Percentiles rank a stretch among this genome's conserved stretches.
phyloP scores from a whole-genome alignment of 1,140 invertebrate species.

The Microplitis mediator region DNA sequence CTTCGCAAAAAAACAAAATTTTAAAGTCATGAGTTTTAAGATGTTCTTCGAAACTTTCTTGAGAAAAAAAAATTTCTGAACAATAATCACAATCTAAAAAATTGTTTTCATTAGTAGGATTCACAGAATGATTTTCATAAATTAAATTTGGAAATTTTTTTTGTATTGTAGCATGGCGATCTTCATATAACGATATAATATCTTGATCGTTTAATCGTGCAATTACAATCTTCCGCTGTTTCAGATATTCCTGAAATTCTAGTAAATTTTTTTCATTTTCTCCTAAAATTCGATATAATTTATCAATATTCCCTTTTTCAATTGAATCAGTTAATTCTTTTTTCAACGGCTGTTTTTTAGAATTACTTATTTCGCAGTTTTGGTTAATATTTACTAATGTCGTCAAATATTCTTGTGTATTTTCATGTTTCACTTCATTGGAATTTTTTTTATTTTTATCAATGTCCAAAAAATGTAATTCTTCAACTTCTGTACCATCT shows the following conservation, averaged over 20 bases:
- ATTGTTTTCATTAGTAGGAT: constrained; percentile 37
- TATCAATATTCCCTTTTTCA: constrained; percentile 41
- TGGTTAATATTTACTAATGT: constrained; percentile 36
- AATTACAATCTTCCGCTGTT: constrained; percentile 53
- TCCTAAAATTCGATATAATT: constrained; percentile 41
- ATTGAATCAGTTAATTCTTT: constrained; percentile 37
- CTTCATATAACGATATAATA: constrained; percentile 51
- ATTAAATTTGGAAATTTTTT: constrained; percentile 42
- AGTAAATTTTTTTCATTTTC: constrained; percentile 41
- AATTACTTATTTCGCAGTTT: constrained; percentile 44
- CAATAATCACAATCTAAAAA: constrained; percentile 58
- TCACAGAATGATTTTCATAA: constrained; percentile 25
- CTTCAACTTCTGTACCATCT: not conserved
- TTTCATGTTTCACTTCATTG: constrained; percentile 29
- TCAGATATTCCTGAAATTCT: constrained; percentile 57
- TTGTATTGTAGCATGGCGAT: constrained; percentile 35
- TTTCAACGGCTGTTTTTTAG: constrained; percentile 38
- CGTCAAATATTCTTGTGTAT: constrained; percentile 37
- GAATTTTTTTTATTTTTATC: constrained; percentile 34
- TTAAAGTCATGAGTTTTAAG: constrained; percentile 54
- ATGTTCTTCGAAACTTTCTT: constrained; percentile 52
- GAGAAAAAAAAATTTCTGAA: constrained; percentile 43
- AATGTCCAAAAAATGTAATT: not conserved
- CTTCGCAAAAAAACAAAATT: constrained; percentile 55
- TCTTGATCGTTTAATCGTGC: constrained; percentile 54